Evolutionary conservation across 2,797 vertebrate genomes (phyloP).

Genomic region (Hylomyscus alleni): DNA sequence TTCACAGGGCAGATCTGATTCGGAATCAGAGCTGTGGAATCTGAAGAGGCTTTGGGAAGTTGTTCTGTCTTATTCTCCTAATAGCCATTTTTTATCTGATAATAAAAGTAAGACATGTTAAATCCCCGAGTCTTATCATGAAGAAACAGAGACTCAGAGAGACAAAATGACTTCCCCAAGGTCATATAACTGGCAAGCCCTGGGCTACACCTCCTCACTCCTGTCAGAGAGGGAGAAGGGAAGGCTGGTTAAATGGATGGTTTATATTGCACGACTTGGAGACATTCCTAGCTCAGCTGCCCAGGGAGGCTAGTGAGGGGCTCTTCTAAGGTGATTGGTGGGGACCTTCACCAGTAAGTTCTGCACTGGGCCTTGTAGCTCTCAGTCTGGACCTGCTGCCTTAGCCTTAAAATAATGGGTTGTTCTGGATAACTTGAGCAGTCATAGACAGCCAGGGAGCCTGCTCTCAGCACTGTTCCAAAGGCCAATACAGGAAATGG

Average conservation of each 20-base stretch:
- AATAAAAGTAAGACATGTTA: slow-evolving; percentile 56
- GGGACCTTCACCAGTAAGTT: neutral
- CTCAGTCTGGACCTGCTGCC: neutral
- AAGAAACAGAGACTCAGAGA: slow-evolving; percentile 53
- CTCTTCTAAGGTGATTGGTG: neutral
- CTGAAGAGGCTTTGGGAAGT: slow-evolving; percentile 48
- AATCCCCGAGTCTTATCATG: slow-evolving; percentile 55
- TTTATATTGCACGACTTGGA: neutral
- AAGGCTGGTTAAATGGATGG: neutral
- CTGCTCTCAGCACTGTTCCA: neutral
- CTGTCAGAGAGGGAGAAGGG: neutral
- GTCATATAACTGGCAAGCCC: neutral
- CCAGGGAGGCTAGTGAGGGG: neutral
- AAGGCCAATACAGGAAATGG: slow-evolving; percentile 6
- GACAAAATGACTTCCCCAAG: slow-evolving; percentile 59
- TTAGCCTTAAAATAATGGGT: neutral
- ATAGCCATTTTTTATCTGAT: slow-evolving; percentile 54
- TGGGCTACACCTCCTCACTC: neutral
- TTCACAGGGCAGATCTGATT: slow-evolving; percentile 47
- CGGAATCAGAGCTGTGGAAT: slow-evolving; percentile 54
- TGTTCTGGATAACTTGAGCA: neutral
- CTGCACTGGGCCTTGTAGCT: neutral
- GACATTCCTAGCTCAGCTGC: neutral
- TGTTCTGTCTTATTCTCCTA: slow-evolving; percentile 56
- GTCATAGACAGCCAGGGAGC: neutral